Conservation (phyloP, 2,113 vertebrate species). For the Fregata magnificens region DNA sequence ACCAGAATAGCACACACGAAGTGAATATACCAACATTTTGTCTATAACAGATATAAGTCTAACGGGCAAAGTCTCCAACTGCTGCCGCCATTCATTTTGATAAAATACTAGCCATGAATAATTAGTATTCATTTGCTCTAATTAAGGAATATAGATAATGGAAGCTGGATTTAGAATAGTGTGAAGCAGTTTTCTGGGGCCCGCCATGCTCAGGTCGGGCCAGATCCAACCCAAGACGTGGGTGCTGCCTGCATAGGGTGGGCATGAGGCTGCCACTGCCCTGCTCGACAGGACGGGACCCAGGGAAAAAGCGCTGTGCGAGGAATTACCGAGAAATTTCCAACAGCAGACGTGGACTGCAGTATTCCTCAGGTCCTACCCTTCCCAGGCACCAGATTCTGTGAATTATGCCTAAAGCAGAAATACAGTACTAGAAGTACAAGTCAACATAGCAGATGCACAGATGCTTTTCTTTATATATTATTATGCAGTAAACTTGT, state of each 20-base stretch:
- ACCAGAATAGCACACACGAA: background rate
- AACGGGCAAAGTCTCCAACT: constrained; percentile 1
- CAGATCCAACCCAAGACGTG: background rate
- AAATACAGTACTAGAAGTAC: background rate
- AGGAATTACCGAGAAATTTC: background rate
- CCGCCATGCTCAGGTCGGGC: rapidly evolving
- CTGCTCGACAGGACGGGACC: background rate
- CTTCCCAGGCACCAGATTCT: background rate
- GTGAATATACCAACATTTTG: background rate
- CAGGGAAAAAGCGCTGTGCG: rapidly evolving
- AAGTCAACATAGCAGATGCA: background rate
- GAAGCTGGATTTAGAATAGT: constrained; percentile 22
- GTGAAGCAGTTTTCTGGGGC: background rate
- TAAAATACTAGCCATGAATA: constrained; percentile 45
- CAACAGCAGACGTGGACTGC: background rate
- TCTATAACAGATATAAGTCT: background rate
- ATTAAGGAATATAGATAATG: constrained; percentile 38
- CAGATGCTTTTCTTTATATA: background rate
- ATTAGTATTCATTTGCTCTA: constrained; percentile 61
- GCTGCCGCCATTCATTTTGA: constrained; percentile 52
- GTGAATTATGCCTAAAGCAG: background rate
- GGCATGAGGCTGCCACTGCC: background rate
- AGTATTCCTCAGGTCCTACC: background rate
- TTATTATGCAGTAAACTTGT: background rate
- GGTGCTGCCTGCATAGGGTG: background rate